These are phyloP conservation scores for Gallirallus australis DNA, from an alignment of 2,797 vertebrate genomes.

Conservation along the genomic window DNA sequence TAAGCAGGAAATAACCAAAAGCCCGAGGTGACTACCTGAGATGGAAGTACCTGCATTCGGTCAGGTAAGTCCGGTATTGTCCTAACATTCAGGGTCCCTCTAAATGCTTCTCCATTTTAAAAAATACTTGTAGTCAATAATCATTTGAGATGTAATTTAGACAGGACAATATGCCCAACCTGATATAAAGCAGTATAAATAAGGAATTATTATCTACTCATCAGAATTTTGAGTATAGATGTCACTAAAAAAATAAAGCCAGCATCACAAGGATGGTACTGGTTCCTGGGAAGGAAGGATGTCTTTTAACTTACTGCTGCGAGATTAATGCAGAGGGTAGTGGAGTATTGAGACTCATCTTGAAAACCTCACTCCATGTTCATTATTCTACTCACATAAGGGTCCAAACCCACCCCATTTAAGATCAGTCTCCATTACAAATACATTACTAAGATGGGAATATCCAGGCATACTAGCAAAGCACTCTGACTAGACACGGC, in stretches of 20 bases:
- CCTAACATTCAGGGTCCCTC: neutral
- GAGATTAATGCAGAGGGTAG: neutral
- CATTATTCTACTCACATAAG: neutral
- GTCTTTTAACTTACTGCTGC: neutral
- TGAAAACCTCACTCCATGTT: neutral
- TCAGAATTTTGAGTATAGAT: neutral
- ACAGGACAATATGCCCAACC: neutral
- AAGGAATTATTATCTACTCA: neutral
- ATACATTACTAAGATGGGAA: neutral
- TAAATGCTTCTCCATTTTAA: neutral
- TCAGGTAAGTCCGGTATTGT: neutral
- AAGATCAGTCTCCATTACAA: neutral
- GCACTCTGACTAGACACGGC: neutral
- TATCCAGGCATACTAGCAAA: neutral
- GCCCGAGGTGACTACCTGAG: neutral
- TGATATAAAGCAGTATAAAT: neutral
- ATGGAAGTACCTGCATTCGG: neutral
- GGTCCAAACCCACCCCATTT: neutral
- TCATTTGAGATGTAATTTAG: neutral
- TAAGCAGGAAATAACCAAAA: neutral
- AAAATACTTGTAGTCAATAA: neutral
- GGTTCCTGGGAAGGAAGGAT: neutral
- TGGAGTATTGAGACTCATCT: neutral
- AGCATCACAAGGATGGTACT: neutral
- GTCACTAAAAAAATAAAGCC: neutral